These are phyloP conservation scores for Tangara arthus DNA, from an alignment of 2,797 vertebrate species.

Conservation along the genomic window DNA sequence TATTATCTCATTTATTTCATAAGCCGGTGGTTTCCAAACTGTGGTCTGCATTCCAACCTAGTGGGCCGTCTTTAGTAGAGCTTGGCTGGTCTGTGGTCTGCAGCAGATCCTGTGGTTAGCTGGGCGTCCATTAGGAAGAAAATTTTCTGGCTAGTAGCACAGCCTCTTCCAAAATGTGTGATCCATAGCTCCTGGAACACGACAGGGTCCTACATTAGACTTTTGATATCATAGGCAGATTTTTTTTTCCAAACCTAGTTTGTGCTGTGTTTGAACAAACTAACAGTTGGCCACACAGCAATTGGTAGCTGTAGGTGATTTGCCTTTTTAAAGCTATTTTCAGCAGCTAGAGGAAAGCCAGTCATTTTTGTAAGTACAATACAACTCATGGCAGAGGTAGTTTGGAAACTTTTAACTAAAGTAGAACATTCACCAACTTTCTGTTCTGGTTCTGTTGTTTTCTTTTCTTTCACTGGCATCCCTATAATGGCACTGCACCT, in stretches of 20 bases:
- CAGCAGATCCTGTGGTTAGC: neutral
- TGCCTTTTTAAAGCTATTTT: neutral
- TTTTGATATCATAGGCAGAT: neutral
- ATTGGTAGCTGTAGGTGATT: neutral
- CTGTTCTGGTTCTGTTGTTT: neutral
- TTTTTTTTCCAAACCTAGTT: neutral
- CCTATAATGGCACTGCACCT: neutral
- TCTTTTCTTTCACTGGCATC: neutral
- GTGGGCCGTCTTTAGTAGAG: neutral
- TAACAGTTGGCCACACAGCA: neutral
- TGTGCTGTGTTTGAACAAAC: neutral
- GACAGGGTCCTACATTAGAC: accelerated
- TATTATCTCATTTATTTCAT: neutral
- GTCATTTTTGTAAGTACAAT: neutral
- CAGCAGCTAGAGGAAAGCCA: neutral
- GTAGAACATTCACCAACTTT: neutral
- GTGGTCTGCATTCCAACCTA: neutral
- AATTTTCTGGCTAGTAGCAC: neutral
- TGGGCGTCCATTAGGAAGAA: neutral
- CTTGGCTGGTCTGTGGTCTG: neutral
- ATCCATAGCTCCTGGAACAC: neutral
- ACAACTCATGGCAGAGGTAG: neutral
- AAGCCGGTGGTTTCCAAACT: neutral
- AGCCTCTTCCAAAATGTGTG: neutral
- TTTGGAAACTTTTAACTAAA: neutral